phyloP scores from a whole-genome alignment of 1,140 invertebrate genomes.

The Drosophila lini region DNA sequence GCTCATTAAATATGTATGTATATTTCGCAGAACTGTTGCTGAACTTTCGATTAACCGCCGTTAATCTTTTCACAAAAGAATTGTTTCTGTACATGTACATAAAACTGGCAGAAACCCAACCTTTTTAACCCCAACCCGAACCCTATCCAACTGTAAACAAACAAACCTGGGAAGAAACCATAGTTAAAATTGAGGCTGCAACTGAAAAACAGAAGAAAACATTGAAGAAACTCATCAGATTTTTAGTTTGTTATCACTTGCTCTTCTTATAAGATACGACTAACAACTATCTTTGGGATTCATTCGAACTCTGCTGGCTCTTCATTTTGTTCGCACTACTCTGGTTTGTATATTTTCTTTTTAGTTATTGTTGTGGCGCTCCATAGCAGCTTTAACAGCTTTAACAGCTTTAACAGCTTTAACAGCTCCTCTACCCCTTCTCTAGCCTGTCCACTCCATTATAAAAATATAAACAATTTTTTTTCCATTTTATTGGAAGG shows the following conservation, averaged over 20 bases:
- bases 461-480: conserved; percentile 74
- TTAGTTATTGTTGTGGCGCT: conserved; percentile 37
- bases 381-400: conserved; percentile 21
- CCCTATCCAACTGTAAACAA: conserved; percentile 10
- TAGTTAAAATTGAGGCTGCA: conserved; percentile 15
- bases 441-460: conserved; percentile 27
- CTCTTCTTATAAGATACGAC: conserved; percentile 75
- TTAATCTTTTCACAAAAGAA: conserved; percentile 33
- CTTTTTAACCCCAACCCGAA: conserved; percentile 1
- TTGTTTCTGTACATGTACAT: conserved; percentile 10
- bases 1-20: conserved; percentile 9
- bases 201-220: conserved; percentile 50
- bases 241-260: conserved; percentile 74
- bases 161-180: conserved; percentile 35
- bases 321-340: conserved; percentile 34
- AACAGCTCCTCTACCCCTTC: conserved; percentile 17
- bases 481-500: conserved; percentile 4
- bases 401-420: conserved; percentile 18
- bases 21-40: conserved; percentile 15
- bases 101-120: conserved; percentile 15
- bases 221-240: conserved; percentile 60
- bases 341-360: conserved; percentile 6
- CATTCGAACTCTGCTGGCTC: conserved; percentile 61
- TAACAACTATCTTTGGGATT: conserved; percentile 81
- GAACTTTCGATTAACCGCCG: conserved; percentile 25